phyloP scores from a whole-genome alignment of 2,888 invertebrate species.

The Empis livida region DNA sequence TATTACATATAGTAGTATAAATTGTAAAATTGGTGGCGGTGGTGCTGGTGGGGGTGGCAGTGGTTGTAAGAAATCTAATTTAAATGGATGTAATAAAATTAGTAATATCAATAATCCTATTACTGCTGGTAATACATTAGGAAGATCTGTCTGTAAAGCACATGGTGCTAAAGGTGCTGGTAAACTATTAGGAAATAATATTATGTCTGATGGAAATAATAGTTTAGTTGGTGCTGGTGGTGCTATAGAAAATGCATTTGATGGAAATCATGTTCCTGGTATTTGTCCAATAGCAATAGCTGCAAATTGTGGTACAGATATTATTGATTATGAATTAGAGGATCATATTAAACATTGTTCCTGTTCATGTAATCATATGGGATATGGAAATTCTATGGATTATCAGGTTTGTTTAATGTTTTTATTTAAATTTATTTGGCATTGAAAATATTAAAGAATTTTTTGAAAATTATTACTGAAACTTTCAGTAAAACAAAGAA shows the following conservation, averaged over 20 bases:
- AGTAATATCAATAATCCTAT: too few relatives aligned
- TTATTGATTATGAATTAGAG: constrained; percentile 67
- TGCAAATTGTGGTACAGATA: constrained; percentile 11
- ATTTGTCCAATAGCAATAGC: constrained; percentile 8
- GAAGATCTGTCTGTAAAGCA: neutral
- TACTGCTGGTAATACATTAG: neutral
- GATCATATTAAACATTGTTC: constrained; percentile 81
- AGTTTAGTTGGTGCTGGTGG: too few relatives aligned
- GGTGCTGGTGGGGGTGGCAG: constrained; percentile 14
- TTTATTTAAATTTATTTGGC: too few relatives aligned
- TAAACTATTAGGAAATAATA: constrained; percentile 1
- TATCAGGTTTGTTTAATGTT: constrained; percentile 50
- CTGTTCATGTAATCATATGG: constrained; percentile 87
- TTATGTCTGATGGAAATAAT: constrained; percentile 6
- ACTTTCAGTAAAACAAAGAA: too few relatives aligned
- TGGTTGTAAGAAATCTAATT: neutral
- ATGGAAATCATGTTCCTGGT: neutral
- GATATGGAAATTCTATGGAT: constrained; percentile 84
- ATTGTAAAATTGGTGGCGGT: too few relatives aligned
- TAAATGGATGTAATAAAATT: constrained; percentile 1
- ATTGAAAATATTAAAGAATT: too few relatives aligned
- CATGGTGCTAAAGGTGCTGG: neutral
- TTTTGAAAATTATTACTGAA: too few relatives aligned
- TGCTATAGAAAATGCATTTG: neutral
- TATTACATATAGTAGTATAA: neutral